Conservation (phyloP, 1,140 invertebrate species). For the Papilio aristodemus region DNA sequence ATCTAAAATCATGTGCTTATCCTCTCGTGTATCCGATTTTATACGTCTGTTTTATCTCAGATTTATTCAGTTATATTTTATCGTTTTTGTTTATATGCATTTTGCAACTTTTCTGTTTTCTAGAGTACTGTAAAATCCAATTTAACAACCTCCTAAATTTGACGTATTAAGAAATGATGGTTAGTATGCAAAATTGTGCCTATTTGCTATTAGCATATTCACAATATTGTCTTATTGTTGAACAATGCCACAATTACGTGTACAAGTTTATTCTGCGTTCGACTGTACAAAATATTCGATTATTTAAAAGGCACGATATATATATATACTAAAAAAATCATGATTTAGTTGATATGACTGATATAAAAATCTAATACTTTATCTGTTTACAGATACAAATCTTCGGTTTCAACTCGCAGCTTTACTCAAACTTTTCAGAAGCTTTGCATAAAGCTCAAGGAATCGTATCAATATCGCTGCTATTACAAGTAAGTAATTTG, state of each 20-base stretch:
- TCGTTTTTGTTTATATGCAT: slow-evolving; percentile 34
- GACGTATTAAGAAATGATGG: too few relatives aligned
- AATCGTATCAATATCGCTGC: slow-evolving; percentile 91
- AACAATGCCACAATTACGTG: too few relatives aligned
- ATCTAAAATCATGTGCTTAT: slow-evolving; percentile 70
- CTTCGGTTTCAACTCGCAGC: slow-evolving; percentile 95
- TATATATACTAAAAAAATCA: too few relatives aligned
- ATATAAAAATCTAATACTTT: slow-evolving; percentile 36
- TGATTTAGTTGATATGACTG: neutral
- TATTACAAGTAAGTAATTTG: slow-evolving; percentile 88
- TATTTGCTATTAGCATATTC: too few relatives aligned
- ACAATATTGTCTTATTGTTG: too few relatives aligned
- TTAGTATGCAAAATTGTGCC: too few relatives aligned
- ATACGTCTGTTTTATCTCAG: slow-evolving; percentile 32
- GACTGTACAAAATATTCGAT: too few relatives aligned
- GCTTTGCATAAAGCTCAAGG: slow-evolving; percentile 93
- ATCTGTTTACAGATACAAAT: slow-evolving; percentile 91
- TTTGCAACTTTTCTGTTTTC: neutral
- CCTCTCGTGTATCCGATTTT: slow-evolving; percentile 54
- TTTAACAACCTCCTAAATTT: too few relatives aligned
- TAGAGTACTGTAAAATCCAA: neutral
- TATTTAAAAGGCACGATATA: too few relatives aligned
- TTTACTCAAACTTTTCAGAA: slow-evolving; percentile 95
- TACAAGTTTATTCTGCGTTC: too few relatives aligned
- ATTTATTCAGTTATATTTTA: slow-evolving; percentile 8